Evolutionary conservation across 2,797 vertebrate species (phyloP).

Genomic region (Sandelia bainsii): DNA sequence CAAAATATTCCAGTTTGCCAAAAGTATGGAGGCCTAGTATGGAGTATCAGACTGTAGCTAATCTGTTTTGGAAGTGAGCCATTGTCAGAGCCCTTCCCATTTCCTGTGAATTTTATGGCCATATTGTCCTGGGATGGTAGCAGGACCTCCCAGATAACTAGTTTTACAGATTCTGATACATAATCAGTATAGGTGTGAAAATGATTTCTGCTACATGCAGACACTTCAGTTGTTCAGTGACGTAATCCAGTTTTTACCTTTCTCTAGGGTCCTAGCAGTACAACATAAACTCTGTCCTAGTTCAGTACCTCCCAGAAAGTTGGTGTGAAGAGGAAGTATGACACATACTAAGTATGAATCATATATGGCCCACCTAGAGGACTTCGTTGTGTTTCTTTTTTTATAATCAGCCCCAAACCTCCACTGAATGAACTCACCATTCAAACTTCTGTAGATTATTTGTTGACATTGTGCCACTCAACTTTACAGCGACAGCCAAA

Average conservation of each 20-base stretch:
- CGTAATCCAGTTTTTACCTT: conserved; percentile 54
- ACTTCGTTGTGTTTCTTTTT: conserved; percentile 52
- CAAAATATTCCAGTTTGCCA: conserved; percentile 4
- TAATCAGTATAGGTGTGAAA: conserved; percentile 47
- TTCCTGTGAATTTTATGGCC: conserved; percentile 2
- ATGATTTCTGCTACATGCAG: conserved; percentile 27
- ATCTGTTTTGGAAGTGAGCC: conserved; percentile 2
- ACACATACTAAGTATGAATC: conserved; percentile 75
- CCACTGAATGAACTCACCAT: conserved; percentile 73
- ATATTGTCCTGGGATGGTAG: conserved; percentile 28
- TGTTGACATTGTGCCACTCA: conserved; percentile 72
- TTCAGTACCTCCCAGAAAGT: conserved; percentile 70
- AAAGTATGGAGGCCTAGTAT: neutral
- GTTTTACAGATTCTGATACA: conserved; percentile 35
- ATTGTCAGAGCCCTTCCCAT: neutral
- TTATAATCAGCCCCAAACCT: conserved; percentile 55
- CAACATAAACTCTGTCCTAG: conserved; percentile 60
- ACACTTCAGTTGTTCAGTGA: conserved; percentile 46
- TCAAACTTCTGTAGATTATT: conserved; percentile 71
- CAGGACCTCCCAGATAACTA: conserved; percentile 33
- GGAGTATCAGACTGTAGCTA: conserved; percentile 1
- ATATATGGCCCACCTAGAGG: conserved; percentile 68
- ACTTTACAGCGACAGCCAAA: conserved; percentile 62
- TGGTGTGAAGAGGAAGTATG: conserved; percentile 72
- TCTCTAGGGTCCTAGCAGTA: conserved; percentile 35